Percentiles rank a stretch among this genome's conserved stretches.
Evolutionary conservation across 1,140 invertebrate genomes (phyloP).

Genomic region (Halesus radiatus): DNA sequence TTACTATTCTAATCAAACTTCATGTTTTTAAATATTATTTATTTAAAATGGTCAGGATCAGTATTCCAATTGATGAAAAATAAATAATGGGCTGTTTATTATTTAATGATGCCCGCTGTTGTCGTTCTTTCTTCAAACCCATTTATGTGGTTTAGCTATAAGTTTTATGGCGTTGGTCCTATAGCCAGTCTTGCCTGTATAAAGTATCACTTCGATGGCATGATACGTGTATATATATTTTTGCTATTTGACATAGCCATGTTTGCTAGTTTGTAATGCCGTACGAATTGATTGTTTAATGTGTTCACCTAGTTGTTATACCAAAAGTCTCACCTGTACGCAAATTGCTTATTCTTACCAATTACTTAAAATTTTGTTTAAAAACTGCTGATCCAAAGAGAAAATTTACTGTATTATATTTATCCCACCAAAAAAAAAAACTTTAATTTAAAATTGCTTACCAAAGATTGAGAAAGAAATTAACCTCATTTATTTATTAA

Average conservation of each 20-base stretch:
- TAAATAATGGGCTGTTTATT: too few relatives aligned
- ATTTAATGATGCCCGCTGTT: too few relatives aligned
- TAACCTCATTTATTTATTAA: too few relatives aligned
- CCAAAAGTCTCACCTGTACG: neutral
- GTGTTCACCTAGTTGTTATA: conserved; percentile 28
- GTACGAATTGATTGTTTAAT: conserved; percentile 10
- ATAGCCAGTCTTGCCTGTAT: conserved; percentile 16
- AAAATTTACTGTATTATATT: neutral
- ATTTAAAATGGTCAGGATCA: too few relatives aligned
- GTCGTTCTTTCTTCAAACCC: too few relatives aligned
- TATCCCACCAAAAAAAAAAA: conserved; percentile 33
- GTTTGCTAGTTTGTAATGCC: neutral
- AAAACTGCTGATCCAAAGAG: conserved; percentile 35
- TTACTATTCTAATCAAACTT: too few relatives aligned
- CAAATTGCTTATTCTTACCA: conserved; percentile 19
- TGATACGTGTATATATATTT: neutral
- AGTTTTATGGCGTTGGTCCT: neutral
- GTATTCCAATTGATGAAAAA: too few relatives aligned
- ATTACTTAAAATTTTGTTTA: conserved; percentile 18
- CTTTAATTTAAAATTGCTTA: conserved; percentile 1
- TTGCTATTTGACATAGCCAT: neutral
- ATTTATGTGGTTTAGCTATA: neutral
- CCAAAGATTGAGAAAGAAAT: conserved; percentile 22
- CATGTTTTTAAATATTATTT: too few relatives aligned
- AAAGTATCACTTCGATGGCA: too few relatives aligned